Evolutionary conservation across 2,113 vertebrate species (phyloP), one percentile per base, ranked within the genome.

Genomic region (Seriola aureovittata): DNA sequence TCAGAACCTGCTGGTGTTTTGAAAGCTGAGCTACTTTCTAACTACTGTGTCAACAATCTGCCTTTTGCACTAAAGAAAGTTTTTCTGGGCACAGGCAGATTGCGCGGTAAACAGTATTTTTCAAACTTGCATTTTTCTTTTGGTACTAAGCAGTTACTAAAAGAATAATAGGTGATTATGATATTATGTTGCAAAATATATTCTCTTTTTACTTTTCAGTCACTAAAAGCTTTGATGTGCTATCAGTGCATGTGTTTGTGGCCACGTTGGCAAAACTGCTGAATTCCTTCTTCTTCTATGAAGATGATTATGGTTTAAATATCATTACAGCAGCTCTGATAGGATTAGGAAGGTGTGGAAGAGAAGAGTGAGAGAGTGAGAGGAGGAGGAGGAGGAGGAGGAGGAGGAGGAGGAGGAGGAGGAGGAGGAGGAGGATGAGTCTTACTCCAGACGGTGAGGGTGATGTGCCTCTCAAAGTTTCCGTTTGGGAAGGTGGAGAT

Each of bases 401-500:
- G 23, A 54, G 6, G 57, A 29, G n/a, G n/a, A n/a, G n/a, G 19
- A 23, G 58, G 38, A 42, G 46, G 25, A 58, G 12, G 25, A 58
- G 16, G 46, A n/a, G 46, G 34, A 34, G 64, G n/a, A 54, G 7
- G 23, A 54, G 6, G 57, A 29, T 9, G 13, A 46, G 11, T 90
- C 95, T 94, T 91, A 96, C 95, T 87, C 95, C 94, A 95, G 48
- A 95, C 91, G 0, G 65, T 92, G 58, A 96, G 92, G 0, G 4
- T 6, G 25, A 95, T 87, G 19, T 19, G 69, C 13, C 83, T 89
- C 74, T 95, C 93, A 9, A 95, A 95, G 92, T 89, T 95, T 12
- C 95, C 95, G 0, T 88, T 91, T 36, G 95, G 95, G 82, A 93
- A 96, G 70, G 92, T 92, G 90, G 90, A 69, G 89, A 96, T 89